These are phyloP conservation scores for Acropternis orthonyx DNA, from an alignment of 2,797 vertebrate species.

Conservation along the genomic window DNA sequence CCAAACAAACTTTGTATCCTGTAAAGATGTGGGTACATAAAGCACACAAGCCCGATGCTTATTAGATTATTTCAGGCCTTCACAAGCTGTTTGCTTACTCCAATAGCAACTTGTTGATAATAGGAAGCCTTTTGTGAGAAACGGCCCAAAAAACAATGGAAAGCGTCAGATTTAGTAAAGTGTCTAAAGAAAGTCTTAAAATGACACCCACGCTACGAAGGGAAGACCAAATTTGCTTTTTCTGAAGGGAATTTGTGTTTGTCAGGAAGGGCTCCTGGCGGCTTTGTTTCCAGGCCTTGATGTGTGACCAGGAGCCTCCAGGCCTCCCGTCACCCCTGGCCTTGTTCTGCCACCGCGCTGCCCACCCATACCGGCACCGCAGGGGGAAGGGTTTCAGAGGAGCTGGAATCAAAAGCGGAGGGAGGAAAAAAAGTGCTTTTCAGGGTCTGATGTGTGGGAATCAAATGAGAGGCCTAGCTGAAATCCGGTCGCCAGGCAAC, in stretches of 20 bases:
- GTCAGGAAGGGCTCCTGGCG: constrained; percentile 87
- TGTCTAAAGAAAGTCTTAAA: constrained; percentile 79
- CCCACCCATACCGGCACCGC: constrained; percentile 98
- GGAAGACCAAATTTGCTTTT: constrained; percentile 88
- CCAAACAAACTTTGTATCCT: constrained; percentile 37
- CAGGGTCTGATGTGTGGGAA: constrained; percentile 99
- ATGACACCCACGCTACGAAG: constrained; percentile 78
- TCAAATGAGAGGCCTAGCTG: constrained; percentile 98
- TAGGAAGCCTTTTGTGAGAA: constrained; percentile 73
- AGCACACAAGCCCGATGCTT: constrained; percentile 10
- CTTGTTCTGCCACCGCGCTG: constrained; percentile 86
- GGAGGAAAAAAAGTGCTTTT: constrained; percentile 96
- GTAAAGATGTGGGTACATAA: constrained; percentile 43
- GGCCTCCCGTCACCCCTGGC: constrained; percentile 85
- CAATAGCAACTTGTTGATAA: constrained; percentile 81
- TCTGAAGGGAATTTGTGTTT: constrained; percentile 88
- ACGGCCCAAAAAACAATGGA: constrained; percentile 70
- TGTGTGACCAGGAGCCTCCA: constrained; percentile 93
- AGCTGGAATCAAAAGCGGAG: constrained; percentile 97
- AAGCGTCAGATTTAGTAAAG: constrained; percentile 81
- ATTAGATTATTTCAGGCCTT: constrained; percentile 73
- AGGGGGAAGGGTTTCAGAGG: constrained; percentile 96
- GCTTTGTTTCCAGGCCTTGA: constrained; percentile 98
- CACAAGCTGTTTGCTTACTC: constrained; percentile 73
- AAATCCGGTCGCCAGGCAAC: constrained; percentile 99